phyloP scores from a whole-genome alignment of 2,797 vertebrate genomes.

The Sebastes reedi region DNA sequence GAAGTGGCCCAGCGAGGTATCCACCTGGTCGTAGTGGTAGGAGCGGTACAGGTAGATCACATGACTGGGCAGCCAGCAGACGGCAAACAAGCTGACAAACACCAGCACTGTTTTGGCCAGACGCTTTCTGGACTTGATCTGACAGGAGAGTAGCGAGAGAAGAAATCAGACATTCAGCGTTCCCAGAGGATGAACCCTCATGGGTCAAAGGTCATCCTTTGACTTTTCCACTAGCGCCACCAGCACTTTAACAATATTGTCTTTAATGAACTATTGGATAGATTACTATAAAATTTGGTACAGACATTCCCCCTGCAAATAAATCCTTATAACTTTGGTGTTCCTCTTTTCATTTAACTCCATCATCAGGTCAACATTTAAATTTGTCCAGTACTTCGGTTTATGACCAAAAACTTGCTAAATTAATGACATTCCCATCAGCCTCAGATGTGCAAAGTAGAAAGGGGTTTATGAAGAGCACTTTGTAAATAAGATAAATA shows the following conservation, averaged over 20 bases:
- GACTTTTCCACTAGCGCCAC: background rate
- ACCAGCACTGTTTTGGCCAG: constrained; percentile 95
- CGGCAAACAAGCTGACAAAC: constrained; percentile 93
- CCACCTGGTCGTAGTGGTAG: constrained; percentile 91
- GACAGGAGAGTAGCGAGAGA: constrained; percentile 15
- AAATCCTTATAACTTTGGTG: too few relatives aligned
- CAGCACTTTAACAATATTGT: background rate
- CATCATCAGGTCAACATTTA: background rate
- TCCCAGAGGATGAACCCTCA: background rate
- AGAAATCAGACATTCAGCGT: background rate
- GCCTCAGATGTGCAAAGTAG: too few relatives aligned
- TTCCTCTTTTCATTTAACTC: background rate
- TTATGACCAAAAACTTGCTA: background rate
- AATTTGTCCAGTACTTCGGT: background rate
- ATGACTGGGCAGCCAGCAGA: constrained; percentile 97
- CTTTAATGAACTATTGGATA: background rate
- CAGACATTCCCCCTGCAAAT: background rate
- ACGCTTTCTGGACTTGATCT: constrained; percentile 94
- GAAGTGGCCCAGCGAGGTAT: constrained; percentile 93
- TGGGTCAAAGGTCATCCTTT: background rate
- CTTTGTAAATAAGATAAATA: background rate
- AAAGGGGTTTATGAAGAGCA: background rate
- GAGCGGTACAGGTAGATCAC: constrained; percentile 95
- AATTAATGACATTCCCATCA: background rate
- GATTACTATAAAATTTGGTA: background rate